Base-by-base conservation (phyloP, 2,888 invertebrate genomes). In the Pasiphila rectangulata region DNA sequence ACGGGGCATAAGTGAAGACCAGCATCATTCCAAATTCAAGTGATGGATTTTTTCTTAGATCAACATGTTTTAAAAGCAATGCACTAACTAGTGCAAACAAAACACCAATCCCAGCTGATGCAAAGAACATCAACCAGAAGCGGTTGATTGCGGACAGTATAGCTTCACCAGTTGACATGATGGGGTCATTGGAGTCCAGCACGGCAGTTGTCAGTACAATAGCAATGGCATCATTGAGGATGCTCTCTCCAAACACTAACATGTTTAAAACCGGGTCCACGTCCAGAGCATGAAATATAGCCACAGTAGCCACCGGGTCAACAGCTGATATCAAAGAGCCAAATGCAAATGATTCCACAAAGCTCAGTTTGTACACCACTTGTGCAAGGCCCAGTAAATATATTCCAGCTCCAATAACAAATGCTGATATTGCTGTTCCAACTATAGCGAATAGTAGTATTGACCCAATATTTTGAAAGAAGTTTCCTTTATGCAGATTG, bases 11-110 rank as follows among this genome's bases (percentile, higher is more conserved):
- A 1, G 99, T 98, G 74, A 99, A 99, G 29, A 99, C 97, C 61
- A 99, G 84, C 96, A 99, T 98, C 91, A 99, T 95, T 25, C 97
- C 99, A 89, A 99, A 98, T 83, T 99, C 99, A 49, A 99, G 88
- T 3, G 99, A 99, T 0, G 99, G 99, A 87, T 99, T 98, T 76
- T 98, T 98, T 42, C 98, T 91, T 48, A 99, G 90, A 86, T 99
- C 98, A 51, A 99, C 94, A 89, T 98, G 97, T 83, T 99, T 99
- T 34, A 99, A 88, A 27, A 98, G 79, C 39, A 98, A 84, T 19
- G 98, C 97, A 83, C 97, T 98, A 21, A 97, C 92, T 15, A 99
- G 90, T 27, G 98, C 99, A 89, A 98, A 98, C 9, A 96, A 90
- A 1, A 97, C 96, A 13, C 99, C 99, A 59, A 99, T 97, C 21